Percentiles rank a stretch among this genome's conserved stretches.
Conservation (phyloP, 2,113 vertebrate genomes). For the Dipodomys stephensi region DNA sequence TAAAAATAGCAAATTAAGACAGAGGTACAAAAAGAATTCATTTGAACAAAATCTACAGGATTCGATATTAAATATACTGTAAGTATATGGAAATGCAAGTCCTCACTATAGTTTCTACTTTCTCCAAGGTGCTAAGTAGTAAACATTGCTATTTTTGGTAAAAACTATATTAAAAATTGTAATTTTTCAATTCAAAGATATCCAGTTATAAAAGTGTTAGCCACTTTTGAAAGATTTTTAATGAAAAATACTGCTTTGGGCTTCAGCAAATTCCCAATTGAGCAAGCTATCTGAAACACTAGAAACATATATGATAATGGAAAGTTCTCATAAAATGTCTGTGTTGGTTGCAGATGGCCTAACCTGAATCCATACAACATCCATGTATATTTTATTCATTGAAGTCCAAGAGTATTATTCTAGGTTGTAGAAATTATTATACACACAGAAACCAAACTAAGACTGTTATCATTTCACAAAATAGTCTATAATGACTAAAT, state of each 20-base stretch:
- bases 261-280: constrained; percentile 56
- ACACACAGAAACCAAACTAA: constrained; percentile 53
- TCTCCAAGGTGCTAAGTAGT: constrained; percentile 49
- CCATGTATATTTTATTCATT: constrained; percentile 36
- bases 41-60: constrained; percentile 64
- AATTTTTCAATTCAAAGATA: constrained; percentile 58
- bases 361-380: constrained; percentile 34
- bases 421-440: constrained; percentile 36
- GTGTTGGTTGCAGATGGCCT: constrained; percentile 44
- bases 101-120: constrained; percentile 57
- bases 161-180: constrained; percentile 54
- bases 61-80: constrained; percentile 51
- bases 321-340: constrained; percentile 56
- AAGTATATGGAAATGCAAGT: constrained; percentile 8
- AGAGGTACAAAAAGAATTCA: constrained; percentile 61
- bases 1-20: constrained; percentile 67
- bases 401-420: constrained; percentile 53
- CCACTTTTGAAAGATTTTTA: constrained; percentile 66
- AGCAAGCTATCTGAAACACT: constrained; percentile 62
- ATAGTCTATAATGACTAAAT: constrained; percentile 39
- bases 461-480: constrained; percentile 61
- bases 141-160: constrained; percentile 55
- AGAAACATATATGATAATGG: constrained; percentile 42
- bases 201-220: constrained; percentile 57
- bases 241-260: constrained; percentile 56